phyloP scores from a whole-genome alignment of 2,113 vertebrate genomes.

The Takifugu flavidus region DNA sequence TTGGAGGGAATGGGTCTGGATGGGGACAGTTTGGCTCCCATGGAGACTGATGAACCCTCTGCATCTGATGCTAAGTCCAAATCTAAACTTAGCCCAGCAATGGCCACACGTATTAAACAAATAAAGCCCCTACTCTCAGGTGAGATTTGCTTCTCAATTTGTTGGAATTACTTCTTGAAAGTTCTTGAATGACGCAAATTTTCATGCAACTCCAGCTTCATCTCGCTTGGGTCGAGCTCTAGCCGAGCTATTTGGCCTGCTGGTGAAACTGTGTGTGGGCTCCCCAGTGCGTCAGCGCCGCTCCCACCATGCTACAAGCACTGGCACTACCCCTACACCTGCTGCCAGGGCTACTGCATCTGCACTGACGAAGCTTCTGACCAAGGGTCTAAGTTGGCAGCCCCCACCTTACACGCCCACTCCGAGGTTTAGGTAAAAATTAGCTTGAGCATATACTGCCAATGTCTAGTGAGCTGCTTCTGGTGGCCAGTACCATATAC shows the following conservation, averaged over 20 bases:
- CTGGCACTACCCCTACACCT: slow-evolving; percentile 88
- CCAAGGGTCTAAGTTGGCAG: slow-evolving; percentile 92
- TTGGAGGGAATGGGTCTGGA: slow-evolving; percentile 90
- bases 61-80: slow-evolving; percentile 85
- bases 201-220: slow-evolving; percentile 74
- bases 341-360: slow-evolving; percentile 89
- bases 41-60: slow-evolving; percentile 92
- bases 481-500: too few species aligned
- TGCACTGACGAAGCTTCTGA: slow-evolving; percentile 89
- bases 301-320: slow-evolving; percentile 90
- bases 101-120: slow-evolving; percentile 93
- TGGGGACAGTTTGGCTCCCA: slow-evolving; percentile 86
- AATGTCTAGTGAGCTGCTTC: too few species aligned
- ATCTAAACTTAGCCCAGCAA: slow-evolving; percentile 91
- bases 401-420: slow-evolving; percentile 92
- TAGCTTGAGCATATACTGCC: too few species aligned
- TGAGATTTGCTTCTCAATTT: slow-evolving; percentile 41
- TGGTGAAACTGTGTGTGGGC: slow-evolving; percentile 92
- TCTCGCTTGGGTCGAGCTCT: slow-evolving; percentile 88
- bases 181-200: neutral
- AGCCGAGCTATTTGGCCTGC: slow-evolving; percentile 88
- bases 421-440: slow-evolving; percentile 85
- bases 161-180: neutral
- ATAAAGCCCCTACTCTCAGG: slow-evolving; percentile 91
- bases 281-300: slow-evolving; percentile 89